A percentile compares a stretch with the other conserved stretches of the same genome.
These are phyloP conservation scores for Lepidothrix coronata DNA, from an alignment of 2,113 vertebrate species.

Conservation along the genomic window DNA sequence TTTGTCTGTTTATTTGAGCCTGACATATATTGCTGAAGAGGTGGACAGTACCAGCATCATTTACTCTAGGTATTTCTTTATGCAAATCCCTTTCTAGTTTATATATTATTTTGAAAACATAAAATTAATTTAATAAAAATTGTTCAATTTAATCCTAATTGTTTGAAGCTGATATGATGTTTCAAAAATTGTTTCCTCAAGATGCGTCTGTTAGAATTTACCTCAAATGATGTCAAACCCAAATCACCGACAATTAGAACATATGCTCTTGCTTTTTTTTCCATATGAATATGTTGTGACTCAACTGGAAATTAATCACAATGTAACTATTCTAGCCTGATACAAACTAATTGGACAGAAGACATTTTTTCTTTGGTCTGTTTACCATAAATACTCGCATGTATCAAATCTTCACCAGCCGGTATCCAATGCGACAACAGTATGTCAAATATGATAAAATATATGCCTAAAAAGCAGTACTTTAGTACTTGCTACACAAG, in stretches of 20 bases:
- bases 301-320: not conserved
- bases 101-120: not conserved
- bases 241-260: not conserved
- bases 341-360: not conserved
- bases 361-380: not conserved
- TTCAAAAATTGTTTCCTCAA: not conserved
- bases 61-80: not conserved
- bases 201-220: not conserved
- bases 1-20: not conserved
- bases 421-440: not conserved
- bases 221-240: not conserved
- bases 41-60: not conserved
- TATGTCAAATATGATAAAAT: not conserved
- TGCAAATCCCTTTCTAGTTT: not conserved
- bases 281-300: not conserved
- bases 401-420: not conserved
- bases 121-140: not conserved
- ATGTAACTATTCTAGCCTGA: not conserved
- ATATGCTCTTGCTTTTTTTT: not conserved
- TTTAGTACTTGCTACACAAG: not conserved
- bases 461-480: not conserved
- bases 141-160: not conserved
- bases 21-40: not conserved
- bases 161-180: not conserved
- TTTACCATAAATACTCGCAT: not conserved